Evolutionary conservation across 1,140 invertebrate genomes (phyloP).

Genomic region (Artemia franciscana): DNA sequence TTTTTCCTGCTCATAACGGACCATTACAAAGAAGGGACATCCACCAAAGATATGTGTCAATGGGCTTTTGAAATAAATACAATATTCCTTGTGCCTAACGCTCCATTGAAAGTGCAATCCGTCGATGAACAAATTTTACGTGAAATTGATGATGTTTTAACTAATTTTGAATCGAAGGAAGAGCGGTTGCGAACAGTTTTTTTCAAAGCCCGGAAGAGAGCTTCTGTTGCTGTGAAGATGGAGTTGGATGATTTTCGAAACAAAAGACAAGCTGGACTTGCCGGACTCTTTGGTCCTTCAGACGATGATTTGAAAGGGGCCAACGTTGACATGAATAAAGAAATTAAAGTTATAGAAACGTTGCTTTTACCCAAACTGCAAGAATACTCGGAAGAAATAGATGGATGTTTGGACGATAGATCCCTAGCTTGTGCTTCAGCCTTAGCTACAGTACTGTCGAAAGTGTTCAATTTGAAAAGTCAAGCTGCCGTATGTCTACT

Average conservation of each 20-base stretch:
- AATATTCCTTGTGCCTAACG: conserved; percentile 73
- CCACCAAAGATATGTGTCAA: conserved; percentile 61
- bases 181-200: conserved; percentile 29
- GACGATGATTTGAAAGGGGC: conserved; percentile 54
- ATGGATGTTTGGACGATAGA: conserved; percentile 25
- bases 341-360: conserved; percentile 46
- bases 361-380: conserved; percentile 46
- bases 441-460: conserved; percentile 47
- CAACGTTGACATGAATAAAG: conserved; percentile 51
- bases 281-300: conserved; percentile 65
- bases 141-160: conserved; percentile 61
- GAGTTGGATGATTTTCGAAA: conserved; percentile 71
- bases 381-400: conserved; percentile 34
- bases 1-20: conserved; percentile 72
- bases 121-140: conserved; percentile 63
- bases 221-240: conserved; percentile 61
- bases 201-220: conserved; percentile 53
- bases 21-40: conserved; percentile 53
- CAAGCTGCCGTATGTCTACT: conserved; percentile 25
- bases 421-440: conserved; percentile 46
- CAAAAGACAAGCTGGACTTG: conserved; percentile 68
- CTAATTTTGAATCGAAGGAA: background rate
- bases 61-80: conserved; percentile 97
- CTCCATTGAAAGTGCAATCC: conserved; percentile 53
- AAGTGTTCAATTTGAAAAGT: conserved; percentile 38